Evolutionary conservation across 2,113 vertebrate species (phyloP), one percentile per base, ranked within the genome.

Genomic region (Limanda limanda): DNA sequence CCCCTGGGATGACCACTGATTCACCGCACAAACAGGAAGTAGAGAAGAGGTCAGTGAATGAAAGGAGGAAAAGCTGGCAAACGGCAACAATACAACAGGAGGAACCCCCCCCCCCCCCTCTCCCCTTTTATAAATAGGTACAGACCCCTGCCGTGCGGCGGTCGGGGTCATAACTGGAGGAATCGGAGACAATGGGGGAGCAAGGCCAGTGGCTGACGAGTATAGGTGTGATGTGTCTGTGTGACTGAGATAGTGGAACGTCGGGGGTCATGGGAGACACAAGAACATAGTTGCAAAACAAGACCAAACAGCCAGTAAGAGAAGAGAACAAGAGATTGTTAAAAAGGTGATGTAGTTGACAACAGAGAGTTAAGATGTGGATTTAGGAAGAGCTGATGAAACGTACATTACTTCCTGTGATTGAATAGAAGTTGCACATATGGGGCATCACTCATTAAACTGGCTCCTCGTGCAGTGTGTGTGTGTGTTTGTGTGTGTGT

Each of bases 11-110:
- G 91, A 82, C 88, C 82, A 73, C 25, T 40, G 77, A 60, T 56
- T 62, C 31, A 47, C 68, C 24, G 27, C 88, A 86, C 91, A 95
- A 95, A 95, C 95, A 95, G 95, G 95, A 95, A 94, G 86, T 86
- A 72, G 88, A 92, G 89, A 94, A 92, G 89, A 91, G 90, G 92
- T 93, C 87, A 83, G 81, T 87, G 71, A 92, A 92, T 89, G 92
- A 90, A 88, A 86, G 68, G 79, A 94, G 94, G 95, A 95, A 95
- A 91, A 40, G 63, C 77, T 92, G 86, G 86, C 87, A 90, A 86
- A 86, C 40, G 81, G 91, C 78, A 89, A 95, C 94, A 94, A 94
- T 92, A 74, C 84, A 90, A 82, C 84, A 72, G 78, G 87, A 94
- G 94, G 94, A 95, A 94, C 87, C 68, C 69, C 72, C 72, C 75